Evolutionary conservation across 2,888 invertebrate species (phyloP).

Genomic region (Drosophila subquinaria): DNA sequence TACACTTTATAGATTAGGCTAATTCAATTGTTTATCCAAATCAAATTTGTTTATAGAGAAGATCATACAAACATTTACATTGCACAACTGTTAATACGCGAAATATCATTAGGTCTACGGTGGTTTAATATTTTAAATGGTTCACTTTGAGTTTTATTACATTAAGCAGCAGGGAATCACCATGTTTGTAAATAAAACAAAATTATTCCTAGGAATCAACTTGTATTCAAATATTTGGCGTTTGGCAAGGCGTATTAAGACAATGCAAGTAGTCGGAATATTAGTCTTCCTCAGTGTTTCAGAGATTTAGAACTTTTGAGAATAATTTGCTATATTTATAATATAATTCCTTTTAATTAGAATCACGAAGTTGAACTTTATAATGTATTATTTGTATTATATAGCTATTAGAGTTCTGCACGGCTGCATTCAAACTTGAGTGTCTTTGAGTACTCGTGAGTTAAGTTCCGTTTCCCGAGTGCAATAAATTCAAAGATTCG

Average conservation of each 20-base stretch:
- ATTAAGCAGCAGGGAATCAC: slow-evolving; percentile 6
- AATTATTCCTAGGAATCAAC: neutral
- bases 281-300: neutral
- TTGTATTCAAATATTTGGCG: neutral
- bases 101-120: neutral
- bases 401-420: no score
- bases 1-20: neutral
- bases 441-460: no score
- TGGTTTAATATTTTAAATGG: slow-evolving; percentile 4
- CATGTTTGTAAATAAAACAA: slow-evolving; percentile 15
- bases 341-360: no score
- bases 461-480: no score
- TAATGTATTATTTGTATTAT: no score
- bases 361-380: neutral
- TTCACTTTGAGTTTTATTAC: slow-evolving; percentile 13
- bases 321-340: neutral
- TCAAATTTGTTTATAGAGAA: neutral
- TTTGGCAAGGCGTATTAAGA: neutral
- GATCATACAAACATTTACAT: neutral
- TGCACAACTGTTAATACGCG: neutral
- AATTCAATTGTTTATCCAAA: neutral
- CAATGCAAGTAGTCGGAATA: neutral
- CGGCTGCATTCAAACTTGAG: no score
- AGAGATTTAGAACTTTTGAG: neutral
- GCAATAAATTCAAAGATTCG: no score